phyloP scores from a whole-genome alignment of 2,113 vertebrate species.

The Austrofundulus limnaeus region DNA sequence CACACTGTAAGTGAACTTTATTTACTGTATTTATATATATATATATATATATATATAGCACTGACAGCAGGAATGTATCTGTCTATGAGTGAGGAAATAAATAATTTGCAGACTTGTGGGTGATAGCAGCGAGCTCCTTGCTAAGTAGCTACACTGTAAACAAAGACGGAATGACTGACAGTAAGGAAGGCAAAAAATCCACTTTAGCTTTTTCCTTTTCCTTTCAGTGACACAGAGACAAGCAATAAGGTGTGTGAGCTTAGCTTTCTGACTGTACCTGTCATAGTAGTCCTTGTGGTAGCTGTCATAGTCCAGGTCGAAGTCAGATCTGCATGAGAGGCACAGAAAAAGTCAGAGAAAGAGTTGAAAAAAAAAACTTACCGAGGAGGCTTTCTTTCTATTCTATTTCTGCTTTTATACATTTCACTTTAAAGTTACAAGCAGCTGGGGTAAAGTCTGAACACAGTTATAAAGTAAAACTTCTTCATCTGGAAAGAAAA shows the following conservation, averaged over 20 bases:
- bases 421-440: slow-evolving; percentile 32
- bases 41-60: not conserved
- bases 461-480: slow-evolving; percentile 23
- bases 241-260: slow-evolving; percentile 32
- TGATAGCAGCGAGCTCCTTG: not conserved
- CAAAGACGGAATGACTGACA: slow-evolving; percentile 41
- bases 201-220: slow-evolving; percentile 24
- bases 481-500: slow-evolving; percentile 67
- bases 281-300: slow-evolving; percentile 82
- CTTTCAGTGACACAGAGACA: slow-evolving; percentile 34
- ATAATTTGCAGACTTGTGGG: not conserved
- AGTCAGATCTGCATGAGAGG: slow-evolving; percentile 69
- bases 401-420: slow-evolving; percentile 25
- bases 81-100: not conserved
- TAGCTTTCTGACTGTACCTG: slow-evolving; percentile 73
- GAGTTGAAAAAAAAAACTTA: slow-evolving; percentile 14
- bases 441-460: slow-evolving; percentile 8
- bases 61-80: not conserved
- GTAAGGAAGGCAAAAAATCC: slow-evolving; percentile 31
- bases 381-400: not conserved
- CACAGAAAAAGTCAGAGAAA: slow-evolving; percentile 35
- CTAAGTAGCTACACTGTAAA: slow-evolving; percentile 16
- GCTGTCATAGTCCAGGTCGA: slow-evolving; percentile 81
- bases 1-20: no score
- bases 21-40: no score